These are phyloP conservation scores for Melopsittacus undulatus DNA, from an alignment of 2,797 vertebrate genomes.

Conservation along the genomic window DNA sequence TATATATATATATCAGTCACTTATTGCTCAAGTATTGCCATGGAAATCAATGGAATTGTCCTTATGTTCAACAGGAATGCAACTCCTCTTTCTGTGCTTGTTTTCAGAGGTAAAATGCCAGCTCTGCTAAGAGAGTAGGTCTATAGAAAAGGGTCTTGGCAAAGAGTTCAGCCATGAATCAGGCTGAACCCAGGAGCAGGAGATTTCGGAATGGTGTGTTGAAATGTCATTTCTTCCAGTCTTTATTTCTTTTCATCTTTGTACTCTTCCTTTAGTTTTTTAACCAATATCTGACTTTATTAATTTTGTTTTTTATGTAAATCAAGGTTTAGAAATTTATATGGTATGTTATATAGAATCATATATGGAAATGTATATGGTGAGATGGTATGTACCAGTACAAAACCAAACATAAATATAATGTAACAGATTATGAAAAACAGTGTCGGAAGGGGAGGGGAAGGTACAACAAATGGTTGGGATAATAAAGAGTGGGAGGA, in stretches of 20 bases:
- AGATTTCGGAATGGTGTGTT: background rate
- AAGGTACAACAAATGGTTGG: background rate
- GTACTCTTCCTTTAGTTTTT: background rate
- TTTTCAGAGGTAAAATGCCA: background rate
- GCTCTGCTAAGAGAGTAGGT: background rate
- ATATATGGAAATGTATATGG: background rate
- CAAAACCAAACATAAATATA: background rate
- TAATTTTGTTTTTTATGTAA: background rate
- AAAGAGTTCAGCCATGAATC: background rate
- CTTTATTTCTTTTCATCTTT: background rate
- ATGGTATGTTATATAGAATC: background rate
- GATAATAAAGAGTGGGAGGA: background rate
- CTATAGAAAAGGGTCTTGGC: background rate
- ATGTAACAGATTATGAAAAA: background rate
- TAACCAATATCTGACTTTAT: background rate
- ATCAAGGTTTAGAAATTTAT: background rate
- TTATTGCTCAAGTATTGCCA: background rate
- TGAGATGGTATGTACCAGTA: background rate
- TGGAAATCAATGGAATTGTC: background rate
- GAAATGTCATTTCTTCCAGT: background rate
- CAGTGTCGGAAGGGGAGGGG: background rate
- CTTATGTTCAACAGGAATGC: background rate
- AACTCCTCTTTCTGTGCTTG: background rate
- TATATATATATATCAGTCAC: background rate
- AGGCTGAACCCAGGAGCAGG: background rate